Conservation (phyloP, 2,797 vertebrate species). For the Fratercula arctica region DNA sequence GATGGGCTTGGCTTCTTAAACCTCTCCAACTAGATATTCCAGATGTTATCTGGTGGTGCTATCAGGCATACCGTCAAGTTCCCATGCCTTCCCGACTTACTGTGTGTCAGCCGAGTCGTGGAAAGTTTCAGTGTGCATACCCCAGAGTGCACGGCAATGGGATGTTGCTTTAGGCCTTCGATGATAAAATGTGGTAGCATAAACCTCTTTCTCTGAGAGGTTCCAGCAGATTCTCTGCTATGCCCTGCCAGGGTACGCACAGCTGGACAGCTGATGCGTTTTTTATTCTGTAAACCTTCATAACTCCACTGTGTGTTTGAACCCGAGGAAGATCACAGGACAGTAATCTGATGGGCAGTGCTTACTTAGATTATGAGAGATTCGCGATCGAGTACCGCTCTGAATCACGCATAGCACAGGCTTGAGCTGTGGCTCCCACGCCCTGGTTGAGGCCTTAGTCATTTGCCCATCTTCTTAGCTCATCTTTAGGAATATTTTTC, state of each 20-base stretch:
- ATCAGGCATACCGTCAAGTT: background rate
- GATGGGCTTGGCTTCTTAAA: background rate
- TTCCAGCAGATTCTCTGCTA: background rate
- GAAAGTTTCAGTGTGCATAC: background rate
- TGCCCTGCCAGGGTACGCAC: background rate
- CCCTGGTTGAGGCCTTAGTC: background rate
- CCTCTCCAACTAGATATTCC: background rate
- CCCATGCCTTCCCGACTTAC: background rate
- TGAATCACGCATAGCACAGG: background rate
- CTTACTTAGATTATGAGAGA: background rate
- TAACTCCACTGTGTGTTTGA: background rate
- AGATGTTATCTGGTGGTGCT: background rate
- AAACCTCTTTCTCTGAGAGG: background rate
- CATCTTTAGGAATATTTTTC: background rate
- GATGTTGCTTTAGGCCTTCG: background rate
- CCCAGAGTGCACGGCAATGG: background rate
- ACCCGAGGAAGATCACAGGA: background rate
- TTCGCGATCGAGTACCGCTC: background rate
- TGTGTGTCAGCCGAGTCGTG: background rate
- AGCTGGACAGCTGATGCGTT: background rate
- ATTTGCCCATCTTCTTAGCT: background rate
- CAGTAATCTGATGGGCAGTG: background rate
- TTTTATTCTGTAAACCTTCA: background rate
- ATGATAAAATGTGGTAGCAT: background rate
- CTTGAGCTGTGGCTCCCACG: background rate